phyloP scores from a whole-genome alignment of 2,888 invertebrate genomes.

The Scelioninae gen. 1 region DNA sequence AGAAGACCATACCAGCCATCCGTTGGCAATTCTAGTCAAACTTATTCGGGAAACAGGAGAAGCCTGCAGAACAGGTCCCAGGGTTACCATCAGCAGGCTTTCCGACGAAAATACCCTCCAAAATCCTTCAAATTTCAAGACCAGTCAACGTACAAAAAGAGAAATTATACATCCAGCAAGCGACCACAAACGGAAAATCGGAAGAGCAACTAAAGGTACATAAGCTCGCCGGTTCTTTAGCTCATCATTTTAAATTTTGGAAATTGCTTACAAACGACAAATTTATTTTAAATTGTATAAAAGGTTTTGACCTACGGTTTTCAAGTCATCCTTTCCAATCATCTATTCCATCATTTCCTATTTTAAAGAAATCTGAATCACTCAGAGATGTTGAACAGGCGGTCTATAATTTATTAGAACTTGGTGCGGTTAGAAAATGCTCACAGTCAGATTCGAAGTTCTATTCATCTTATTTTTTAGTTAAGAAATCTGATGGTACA shows the following conservation, averaged over 20 bases:
- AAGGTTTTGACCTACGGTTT: constrained; percentile 19
- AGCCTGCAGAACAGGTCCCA: constrained; percentile 34
- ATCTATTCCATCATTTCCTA: background rate
- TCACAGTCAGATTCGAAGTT: background rate
- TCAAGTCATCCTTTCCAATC: background rate
- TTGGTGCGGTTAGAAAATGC: constrained; percentile 35
- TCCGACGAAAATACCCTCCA: constrained; percentile 6
- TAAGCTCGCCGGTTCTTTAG: background rate
- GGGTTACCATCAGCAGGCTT: constrained; percentile 32
- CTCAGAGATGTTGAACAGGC: background rate
- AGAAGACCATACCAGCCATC: no score
- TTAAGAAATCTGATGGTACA: constrained; percentile 30
- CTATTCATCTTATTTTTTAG: constrained; percentile 35
- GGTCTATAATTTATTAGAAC: background rate
- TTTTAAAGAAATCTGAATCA: background rate
- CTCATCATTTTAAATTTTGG: background rate
- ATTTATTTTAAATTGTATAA: constrained; percentile 16
- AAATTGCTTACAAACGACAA: constrained; percentile 6
- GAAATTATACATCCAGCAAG: background rate
- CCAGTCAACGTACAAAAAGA: constrained; percentile 7
- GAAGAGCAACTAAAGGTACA: constrained; percentile 26
- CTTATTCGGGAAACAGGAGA: constrained; percentile 48
- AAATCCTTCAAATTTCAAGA: constrained; percentile 18
- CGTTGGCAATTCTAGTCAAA: background rate
- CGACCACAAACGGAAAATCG: background rate